A percentile compares a stretch with the other conserved stretches of the same genome.
These are phyloP conservation scores for Amiota mariae DNA, from an alignment of 2,888 invertebrate genomes.

Conservation along the genomic window DNA sequence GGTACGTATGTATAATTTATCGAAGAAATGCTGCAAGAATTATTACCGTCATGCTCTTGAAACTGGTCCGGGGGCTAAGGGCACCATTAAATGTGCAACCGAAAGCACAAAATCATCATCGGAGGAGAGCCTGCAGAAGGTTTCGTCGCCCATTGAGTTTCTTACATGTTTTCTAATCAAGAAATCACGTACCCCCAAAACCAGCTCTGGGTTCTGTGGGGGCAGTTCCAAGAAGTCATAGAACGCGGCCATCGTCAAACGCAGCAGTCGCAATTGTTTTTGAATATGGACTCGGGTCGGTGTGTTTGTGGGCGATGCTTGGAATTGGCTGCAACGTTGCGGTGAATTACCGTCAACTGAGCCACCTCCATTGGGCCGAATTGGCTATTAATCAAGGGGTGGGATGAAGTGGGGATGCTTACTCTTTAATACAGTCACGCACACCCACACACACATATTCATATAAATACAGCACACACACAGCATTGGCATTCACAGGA, in stretches of 20 bases:
- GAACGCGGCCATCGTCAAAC: constrained; percentile 56
- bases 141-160: constrained; percentile 70
- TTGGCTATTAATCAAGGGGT: constrained; percentile 41
- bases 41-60: constrained; percentile 65
- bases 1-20: constrained; percentile 70
- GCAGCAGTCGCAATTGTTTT: constrained; percentile 55
- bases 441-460: constrained; percentile 40
- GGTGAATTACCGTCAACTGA: constrained; percentile 59
- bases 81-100: constrained; percentile 48
- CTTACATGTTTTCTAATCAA: constrained; percentile 71
- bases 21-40: constrained; percentile 71
- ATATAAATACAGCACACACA: not conserved
- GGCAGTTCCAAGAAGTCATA: constrained; percentile 63
- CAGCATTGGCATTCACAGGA: too few species aligned
- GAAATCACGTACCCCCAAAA: constrained; percentile 66
- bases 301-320: constrained; percentile 58
- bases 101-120: constrained; percentile 61
- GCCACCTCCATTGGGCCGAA: constrained; percentile 58
- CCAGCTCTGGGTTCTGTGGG: constrained; percentile 34
- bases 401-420: not conserved
- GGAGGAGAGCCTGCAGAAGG: constrained; percentile 71
- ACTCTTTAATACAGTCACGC: not conserved
- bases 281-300: constrained; percentile 65
- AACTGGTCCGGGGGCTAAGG: constrained; percentile 51
- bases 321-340: constrained; percentile 60